Percentiles rank a stretch among this genome's conserved stretches.
Evolutionary conservation across 1,140 invertebrate genomes (phyloP).

Genomic region (Dendrolimus kikuchii): DNA sequence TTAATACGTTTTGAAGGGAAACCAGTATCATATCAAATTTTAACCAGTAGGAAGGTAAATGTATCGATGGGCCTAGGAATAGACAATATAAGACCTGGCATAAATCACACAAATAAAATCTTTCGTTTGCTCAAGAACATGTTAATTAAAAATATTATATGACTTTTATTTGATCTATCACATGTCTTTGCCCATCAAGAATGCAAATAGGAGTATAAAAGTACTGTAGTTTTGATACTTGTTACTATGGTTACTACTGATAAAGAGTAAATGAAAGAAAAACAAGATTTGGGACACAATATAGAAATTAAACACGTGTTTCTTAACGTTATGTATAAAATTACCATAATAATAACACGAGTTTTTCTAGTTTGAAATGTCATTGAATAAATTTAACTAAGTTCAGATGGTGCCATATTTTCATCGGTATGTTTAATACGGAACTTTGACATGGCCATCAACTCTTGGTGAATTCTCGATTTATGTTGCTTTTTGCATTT

Average conservation of each 20-base stretch:
- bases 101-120: no score
- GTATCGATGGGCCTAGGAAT: no score
- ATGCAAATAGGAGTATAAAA: no score
- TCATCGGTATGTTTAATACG: slow-evolving; percentile 1
- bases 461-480: neutral
- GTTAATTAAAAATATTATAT: no score
- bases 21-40: no score
- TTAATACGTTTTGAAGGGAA: no score
- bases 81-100: no score
- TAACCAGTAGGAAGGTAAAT: no score
- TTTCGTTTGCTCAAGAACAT: no score
- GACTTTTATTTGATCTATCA: no score
- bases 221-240: no score
- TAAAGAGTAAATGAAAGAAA: slow-evolving; percentile 1
- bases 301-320: slow-evolving; percentile 1
- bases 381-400: slow-evolving; percentile 11
- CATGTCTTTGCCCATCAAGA: no score
- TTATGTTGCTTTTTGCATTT: neutral
- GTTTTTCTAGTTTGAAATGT: slow-evolving; percentile 11
- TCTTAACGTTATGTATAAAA: slow-evolving; percentile 5
- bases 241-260: neutral
- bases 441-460: neutral
- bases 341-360: slow-evolving; percentile 4
- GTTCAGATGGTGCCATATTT: slow-evolving; percentile 8
- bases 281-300: slow-evolving; percentile 2